These are phyloP conservation scores for Carabus problematicus DNA, from an alignment of 2,888 invertebrate species.

Conservation along the genomic window DNA sequence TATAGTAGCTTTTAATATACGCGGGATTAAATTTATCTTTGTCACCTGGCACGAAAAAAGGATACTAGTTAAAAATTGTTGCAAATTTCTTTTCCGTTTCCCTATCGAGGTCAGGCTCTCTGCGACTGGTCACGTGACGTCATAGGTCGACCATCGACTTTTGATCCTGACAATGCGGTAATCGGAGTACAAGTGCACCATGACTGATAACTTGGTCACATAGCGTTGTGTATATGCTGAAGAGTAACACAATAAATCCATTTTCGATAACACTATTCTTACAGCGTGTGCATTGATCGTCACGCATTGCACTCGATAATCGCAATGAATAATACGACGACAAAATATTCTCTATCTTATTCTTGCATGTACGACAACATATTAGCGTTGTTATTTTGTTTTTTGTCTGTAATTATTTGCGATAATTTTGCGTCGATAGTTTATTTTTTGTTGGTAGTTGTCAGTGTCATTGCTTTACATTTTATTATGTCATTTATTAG, in stretches of 20 bases:
- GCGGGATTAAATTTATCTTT: background rate
- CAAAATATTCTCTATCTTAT: background rate
- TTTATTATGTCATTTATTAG: too few species aligned
- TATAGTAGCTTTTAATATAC: background rate
- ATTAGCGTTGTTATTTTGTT: too few species aligned
- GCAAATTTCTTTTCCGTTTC: background rate
- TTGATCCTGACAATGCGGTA: slow-evolving; percentile 30
- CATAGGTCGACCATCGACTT: slow-evolving; percentile 29
- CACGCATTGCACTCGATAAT: background rate
- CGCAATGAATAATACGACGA: background rate
- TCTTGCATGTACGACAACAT: background rate
- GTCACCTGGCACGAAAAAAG: background rate
- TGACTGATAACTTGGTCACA: background rate
- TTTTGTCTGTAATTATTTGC: too few species aligned
- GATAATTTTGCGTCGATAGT: too few species aligned
- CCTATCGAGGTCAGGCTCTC: slow-evolving; percentile 8
- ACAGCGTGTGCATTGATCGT: background rate
- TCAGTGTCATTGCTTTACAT: too few species aligned
- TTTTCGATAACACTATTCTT: slow-evolving; percentile 1
- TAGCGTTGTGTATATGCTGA: too few species aligned
- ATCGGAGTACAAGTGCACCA: slow-evolving; percentile 17
- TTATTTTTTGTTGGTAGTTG: too few species aligned
- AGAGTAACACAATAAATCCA: too few species aligned
- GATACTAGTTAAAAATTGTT: too few species aligned
- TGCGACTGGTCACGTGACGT: slow-evolving; percentile 4